phyloP scores from a whole-genome alignment of 2,797 vertebrate species.

The Sebastes itinus region DNA sequence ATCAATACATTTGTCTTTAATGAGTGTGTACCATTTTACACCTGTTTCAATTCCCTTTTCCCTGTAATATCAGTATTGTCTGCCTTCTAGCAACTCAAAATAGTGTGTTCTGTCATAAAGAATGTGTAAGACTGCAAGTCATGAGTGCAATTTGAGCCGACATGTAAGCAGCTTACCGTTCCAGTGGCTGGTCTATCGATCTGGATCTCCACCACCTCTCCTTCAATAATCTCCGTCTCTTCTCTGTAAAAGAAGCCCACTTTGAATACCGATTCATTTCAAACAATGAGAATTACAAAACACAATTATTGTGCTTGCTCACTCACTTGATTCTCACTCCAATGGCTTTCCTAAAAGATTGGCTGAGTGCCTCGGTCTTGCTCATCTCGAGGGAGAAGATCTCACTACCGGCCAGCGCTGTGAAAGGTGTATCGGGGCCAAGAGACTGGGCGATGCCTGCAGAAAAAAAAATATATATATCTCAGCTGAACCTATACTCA shows the following conservation, averaged over 20 bases:
- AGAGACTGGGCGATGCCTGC: slow-evolving; percentile 92
- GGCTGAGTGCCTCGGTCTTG: slow-evolving; percentile 93
- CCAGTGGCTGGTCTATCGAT: slow-evolving; percentile 94
- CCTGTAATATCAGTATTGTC: neutral
- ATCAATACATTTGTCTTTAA: neutral
- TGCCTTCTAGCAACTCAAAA: neutral
- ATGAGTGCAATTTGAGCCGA: neutral
- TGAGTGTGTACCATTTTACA: neutral
- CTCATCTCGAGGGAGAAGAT: slow-evolving; percentile 97
- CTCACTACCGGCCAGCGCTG: slow-evolving; percentile 91
- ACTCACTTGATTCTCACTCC: slow-evolving; percentile 95
- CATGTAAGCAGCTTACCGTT: slow-evolving; percentile 80
- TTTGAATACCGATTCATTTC: neutral
- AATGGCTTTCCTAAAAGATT: slow-evolving; percentile 93
- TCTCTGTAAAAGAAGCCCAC: slow-evolving; percentile 80
- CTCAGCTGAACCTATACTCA: neutral
- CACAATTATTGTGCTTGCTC: neutral
- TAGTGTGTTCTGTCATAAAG: neutral
- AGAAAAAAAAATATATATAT: neutral
- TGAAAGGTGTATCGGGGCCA: slow-evolving; percentile 91
- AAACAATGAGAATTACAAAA: neutral
- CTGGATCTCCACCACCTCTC: slow-evolving; percentile 97
- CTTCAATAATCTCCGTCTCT: slow-evolving; percentile 96
- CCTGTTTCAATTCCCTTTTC: fast-evolving
- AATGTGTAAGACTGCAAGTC: neutral